Conservation (phyloP, 2,113 vertebrate species). For the Rhea americana region DNA sequence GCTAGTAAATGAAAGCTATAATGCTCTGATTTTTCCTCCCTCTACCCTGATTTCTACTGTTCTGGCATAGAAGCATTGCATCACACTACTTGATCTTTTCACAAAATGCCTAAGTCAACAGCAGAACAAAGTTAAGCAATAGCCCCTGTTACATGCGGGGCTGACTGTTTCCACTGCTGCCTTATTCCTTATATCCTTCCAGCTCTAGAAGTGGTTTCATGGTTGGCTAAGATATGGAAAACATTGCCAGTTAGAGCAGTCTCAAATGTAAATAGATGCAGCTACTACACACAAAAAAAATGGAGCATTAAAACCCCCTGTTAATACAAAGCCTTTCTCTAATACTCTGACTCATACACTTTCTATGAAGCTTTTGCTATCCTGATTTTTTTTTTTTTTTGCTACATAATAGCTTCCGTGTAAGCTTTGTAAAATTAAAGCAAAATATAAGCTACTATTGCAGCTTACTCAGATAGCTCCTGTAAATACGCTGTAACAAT, state of each 20-base stretch:
- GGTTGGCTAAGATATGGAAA: not conserved
- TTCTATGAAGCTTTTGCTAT: not conserved
- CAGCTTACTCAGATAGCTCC: not conserved
- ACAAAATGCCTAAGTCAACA: not conserved
- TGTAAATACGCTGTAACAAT: not conserved
- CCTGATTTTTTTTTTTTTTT: not conserved
- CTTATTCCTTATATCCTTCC: not conserved
- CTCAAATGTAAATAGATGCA: not conserved
- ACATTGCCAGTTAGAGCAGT: not conserved
- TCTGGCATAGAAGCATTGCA: not conserved
- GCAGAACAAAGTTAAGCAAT: not conserved
- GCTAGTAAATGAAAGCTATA: not conserved
- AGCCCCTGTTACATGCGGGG: not conserved
- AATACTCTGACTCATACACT: not conserved
- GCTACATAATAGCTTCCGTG: not conserved
- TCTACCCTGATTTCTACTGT: not conserved
- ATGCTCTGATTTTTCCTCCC: not conserved
- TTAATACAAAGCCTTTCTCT: not conserved
- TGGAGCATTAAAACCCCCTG: not conserved
- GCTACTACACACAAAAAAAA: not conserved
- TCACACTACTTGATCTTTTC: not conserved
- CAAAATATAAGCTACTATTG: not conserved
- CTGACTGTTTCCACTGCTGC: constrained; percentile 8
- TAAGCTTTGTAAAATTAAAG: constrained; percentile 4
- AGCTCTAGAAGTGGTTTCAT: not conserved